Evolutionary conservation across 2,888 invertebrate species (phyloP), one percentile per base, ranked within the genome.

Genomic region (Pseudoips prasinana): DNA sequence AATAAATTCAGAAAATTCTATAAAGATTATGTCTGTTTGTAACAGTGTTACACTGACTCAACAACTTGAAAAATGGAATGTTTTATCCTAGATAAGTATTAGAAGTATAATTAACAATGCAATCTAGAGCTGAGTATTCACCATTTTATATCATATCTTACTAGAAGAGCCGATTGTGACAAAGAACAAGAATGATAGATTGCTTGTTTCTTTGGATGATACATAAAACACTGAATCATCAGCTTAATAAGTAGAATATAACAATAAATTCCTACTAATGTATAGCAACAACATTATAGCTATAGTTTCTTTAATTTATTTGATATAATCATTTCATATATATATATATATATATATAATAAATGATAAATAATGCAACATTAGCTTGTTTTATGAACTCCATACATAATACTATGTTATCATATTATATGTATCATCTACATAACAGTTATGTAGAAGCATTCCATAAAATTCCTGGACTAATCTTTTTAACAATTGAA

Each of bases 41-140:
- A n/a, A 35, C 20, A 39, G 10, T 29, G 25, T 38, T 46, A 53
- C 49, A 49, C 45, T 39, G 42, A 49, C 28, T 37, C 29, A 33
- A 40, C 37, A 71, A 60, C 59, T 58, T 55, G 47, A 59, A 49
- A 64, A 60, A 14, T 77, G 82, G 81, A 80, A 82, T 82, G 80
- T 80, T 59, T 41, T 37, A 49, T 39, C 30, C 45, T 46, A 36
- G 25, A 39, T 37, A 14, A 14, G 2, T 14, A 14, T 2, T 14
- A 14, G 38, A 44, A 46, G 45, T 34, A 50, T 42, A 14, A 47
- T 14, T 42, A 55, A 57, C 37, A 40, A 47, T 40, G 37, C 29
- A 42, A 34, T 37, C 29, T 48, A 41, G 23, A 29, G 14, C 14
- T 14, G 14, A 14, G 3, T 14, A 14, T 14, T 14, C 14, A 14